Base-by-base conservation (phyloP, 2,797 vertebrate genomes). In the Artibeus lituratus region DNA sequence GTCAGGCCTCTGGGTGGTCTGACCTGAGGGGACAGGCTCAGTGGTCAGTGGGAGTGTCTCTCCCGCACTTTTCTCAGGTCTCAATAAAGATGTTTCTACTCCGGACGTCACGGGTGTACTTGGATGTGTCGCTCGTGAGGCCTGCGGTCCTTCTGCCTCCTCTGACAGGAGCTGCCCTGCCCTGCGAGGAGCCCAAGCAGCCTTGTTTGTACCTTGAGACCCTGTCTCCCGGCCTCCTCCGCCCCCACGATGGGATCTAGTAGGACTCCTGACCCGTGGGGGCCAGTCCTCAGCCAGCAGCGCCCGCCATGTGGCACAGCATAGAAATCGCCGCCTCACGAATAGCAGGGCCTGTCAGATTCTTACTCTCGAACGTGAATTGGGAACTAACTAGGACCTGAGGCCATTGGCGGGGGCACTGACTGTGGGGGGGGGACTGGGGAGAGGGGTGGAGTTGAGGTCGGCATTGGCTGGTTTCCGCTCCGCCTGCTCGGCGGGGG, bases 21-120 rank as follows among this genome's bases (percentile, higher is more conserved):
- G 83, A 51, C 32, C 47, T 0, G 0, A 39, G 57, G 9, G 32
- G 37, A 49, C 29, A 42, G 70, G 74, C 93, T 5, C 19, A 44
- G 35, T 70, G 49, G 70, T 76, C 83, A 37, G 47, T 65, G 65
- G 81, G 67, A 59, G 21, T 18, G 21, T 49, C 57, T 69, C 18
- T 88, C 42, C 39, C 53, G 76, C 7, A 78, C 80, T 91, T 90
- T 92, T 94, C 97, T 98, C 97, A 98, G 96, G 95, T 96, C 59
- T 87, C 67, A 96, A 89, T 96, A 96, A 97, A 96, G 67, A 49
- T 26, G 22, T 94, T 81, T 88, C 53, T 74, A 51, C 70, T 53
- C 11, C n/a, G 12, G 49, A 11, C 53, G 53, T 57, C 35, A 7
- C 2, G 47, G 26, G 12, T 35, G 35, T 65, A 10, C 29, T 83